Base-by-base conservation (phyloP, 2,888 invertebrate species). In the Papilio protenor region DNA sequence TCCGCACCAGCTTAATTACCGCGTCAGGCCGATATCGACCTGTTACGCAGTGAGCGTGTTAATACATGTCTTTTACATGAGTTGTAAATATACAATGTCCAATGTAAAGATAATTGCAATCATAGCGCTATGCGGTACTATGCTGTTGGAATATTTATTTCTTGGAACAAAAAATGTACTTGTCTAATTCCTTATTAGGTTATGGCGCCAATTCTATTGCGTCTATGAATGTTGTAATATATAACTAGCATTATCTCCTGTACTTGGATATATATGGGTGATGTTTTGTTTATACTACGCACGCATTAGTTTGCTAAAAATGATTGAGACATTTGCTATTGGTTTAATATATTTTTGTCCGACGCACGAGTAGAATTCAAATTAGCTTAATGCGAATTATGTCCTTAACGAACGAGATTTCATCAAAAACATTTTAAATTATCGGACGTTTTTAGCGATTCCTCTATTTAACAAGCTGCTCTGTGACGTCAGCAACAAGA, bases 401-500 rank as follows among this genome's bases (percentile, higher is more conserved):
- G 64, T 66, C 64, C 64, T 66, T 33, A 40, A 23, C 23, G 57
- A 18, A 64, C 33, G n/a, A 66, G 64, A 59, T 18, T 3, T 21
- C 33, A 23, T 21, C 16, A 61, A 27, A 61, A 33, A 61, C 40
- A 40, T 64, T 64, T 66, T 33, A 40, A 11, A n/a, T 0, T 64
- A 61, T 69, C n/a, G 2, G 18, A 49, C 49, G 27, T 49, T 71
- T 71, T 71, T 71, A 49, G 47, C 49, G 49, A 49, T 71, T 71
- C 21, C 16, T 71, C 16, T 71, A 49, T 71, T 71, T 71, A 49
- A 21, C 33, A 57, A 73, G 40, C 57, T 40, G 40, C 18, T 52
- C 10, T 47, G 21, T 70, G 76, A 70, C 70, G 70, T 76, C 57
- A 76, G 1, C 33, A 45, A 73, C 73, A 59, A 49, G 70, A 75